Evolutionary conservation across 2,113 vertebrate genomes (phyloP).

Genomic region (Lucifuga dentata): DNA sequence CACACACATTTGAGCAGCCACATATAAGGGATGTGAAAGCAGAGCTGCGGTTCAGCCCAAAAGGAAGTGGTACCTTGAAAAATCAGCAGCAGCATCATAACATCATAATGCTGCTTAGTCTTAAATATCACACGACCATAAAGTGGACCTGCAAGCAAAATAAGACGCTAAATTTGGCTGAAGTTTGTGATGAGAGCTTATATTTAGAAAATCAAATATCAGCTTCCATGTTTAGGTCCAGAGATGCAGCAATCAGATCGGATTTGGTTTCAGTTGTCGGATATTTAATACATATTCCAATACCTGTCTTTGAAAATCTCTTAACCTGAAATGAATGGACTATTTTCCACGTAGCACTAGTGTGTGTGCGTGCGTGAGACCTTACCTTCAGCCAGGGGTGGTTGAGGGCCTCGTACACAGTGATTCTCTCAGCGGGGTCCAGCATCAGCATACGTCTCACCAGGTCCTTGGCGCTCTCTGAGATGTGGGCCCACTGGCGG

Average conservation of each 20-base stretch:
- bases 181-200: not conserved
- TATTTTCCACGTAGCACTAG: too few species aligned
- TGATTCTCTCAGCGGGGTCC: constrained; percentile 99
- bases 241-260: too few species aligned
- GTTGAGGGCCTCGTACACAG: constrained; percentile 98
- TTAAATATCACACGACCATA: not conserved
- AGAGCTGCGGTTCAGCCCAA: constrained; percentile 4
- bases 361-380: not conserved
- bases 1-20: not conserved
- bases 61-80: constrained; percentile 19
- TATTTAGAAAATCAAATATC: too few species aligned
- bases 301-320: too few species aligned
- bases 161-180: not conserved
- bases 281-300: too few species aligned
- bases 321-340: too few species aligned
- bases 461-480: constrained; percentile 99
- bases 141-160: not conserved
- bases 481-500: constrained; percentile 98
- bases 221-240: too few species aligned
- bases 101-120: too few species aligned
- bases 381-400: constrained; percentile 98
- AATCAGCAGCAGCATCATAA: too few species aligned
- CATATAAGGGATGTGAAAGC: constrained; percentile 36
- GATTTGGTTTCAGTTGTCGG: too few species aligned
- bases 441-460: constrained; percentile 99